Base-by-base conservation (phyloP, 1,140 invertebrate genomes). In the Nautilus pompilius region DNA sequence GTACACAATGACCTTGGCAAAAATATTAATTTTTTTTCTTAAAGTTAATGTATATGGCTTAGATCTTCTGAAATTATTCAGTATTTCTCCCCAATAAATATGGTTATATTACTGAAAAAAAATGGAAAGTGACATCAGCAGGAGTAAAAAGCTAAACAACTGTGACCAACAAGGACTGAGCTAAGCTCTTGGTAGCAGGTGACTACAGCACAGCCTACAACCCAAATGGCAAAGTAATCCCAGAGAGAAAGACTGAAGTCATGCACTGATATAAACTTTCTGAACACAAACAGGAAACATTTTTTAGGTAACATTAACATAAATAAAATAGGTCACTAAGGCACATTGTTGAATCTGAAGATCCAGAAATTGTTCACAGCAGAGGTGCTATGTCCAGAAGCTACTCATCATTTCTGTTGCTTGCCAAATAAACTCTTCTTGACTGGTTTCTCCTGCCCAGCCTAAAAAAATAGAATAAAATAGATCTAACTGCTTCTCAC, bases 361-460 rank as follows among this genome's bases (percentile, higher is more conserved):
- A 41, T 24, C 10, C 22, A 13, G 22, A 58, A 59, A n/a, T n/a
- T n/a, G n/a, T n/a, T n/a, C n/a, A n/a, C 51, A 53, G 22, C 5
- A 20, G 5, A n/a, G 33, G n/a, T 13, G 46, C 34, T 24, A 65
- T 24, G 36, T 53, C 45, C 8, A 24, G 24, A 34, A 49, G 41
- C 4, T 3, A 22, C 2, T 65, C 61, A 69, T 59, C 68, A 68
- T 51, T 80, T 79, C 49, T 64, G 68, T 17, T 71, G 75, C 58
- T 80, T 80, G 34, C 74, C 70, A 75, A 80, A 80, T 32, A 80
- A 66, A 22, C 72, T 71, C 67, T 80, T 80, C 69, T 77, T 80
- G 24, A 63, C 58, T 13, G 75, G 76, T 63, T 78, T 78, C 33
- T 80, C 77, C 66, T 77, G 74, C n/a, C 77, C 74, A 29, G 74